phyloP scores from a whole-genome alignment of 2,888 invertebrate species.

The Tridacna crocea region DNA sequence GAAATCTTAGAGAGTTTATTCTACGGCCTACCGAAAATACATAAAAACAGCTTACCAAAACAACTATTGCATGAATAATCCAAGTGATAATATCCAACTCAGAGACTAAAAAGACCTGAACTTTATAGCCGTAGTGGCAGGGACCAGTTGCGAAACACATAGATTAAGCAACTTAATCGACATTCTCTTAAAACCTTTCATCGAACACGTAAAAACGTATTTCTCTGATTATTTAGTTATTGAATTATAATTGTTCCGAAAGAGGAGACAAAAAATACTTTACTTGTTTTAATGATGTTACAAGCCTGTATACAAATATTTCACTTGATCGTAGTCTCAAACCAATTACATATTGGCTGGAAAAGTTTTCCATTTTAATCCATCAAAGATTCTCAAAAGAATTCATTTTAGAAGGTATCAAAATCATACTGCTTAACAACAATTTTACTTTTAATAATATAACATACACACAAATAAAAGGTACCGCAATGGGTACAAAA shows the following conservation, averaged over 20 bases:
- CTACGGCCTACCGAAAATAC: slow-evolving; percentile 44
- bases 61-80: not conserved
- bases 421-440: slow-evolving; percentile 12
- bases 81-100: slow-evolving; percentile 7
- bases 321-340: slow-evolving; percentile 35
- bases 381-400: not conserved
- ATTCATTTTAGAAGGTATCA: slow-evolving; percentile 3
- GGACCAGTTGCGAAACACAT: slow-evolving; percentile 36
- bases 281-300: slow-evolving; percentile 41
- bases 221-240: slow-evolving; percentile 42
- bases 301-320: slow-evolving; percentile 41
- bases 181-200: slow-evolving; percentile 43
- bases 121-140: slow-evolving; percentile 44
- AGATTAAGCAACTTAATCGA: slow-evolving; percentile 42
- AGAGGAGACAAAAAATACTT: slow-evolving; percentile 1
- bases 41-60: slow-evolving; percentile 30
- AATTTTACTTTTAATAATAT: slow-evolving; percentile 6
- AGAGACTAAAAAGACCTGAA: slow-evolving; percentile 39
- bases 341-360: slow-evolving; percentile 38
- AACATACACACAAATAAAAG: slow-evolving; percentile 7
- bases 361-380: not conserved
- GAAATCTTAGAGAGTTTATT: slow-evolving; percentile 32
- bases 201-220: slow-evolving; percentile 36
- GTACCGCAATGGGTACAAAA: slow-evolving; percentile 14
- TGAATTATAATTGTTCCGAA: slow-evolving; percentile 30